Conservation (phyloP, 1,140 invertebrate species). For the Heliconius himera region DNA sequence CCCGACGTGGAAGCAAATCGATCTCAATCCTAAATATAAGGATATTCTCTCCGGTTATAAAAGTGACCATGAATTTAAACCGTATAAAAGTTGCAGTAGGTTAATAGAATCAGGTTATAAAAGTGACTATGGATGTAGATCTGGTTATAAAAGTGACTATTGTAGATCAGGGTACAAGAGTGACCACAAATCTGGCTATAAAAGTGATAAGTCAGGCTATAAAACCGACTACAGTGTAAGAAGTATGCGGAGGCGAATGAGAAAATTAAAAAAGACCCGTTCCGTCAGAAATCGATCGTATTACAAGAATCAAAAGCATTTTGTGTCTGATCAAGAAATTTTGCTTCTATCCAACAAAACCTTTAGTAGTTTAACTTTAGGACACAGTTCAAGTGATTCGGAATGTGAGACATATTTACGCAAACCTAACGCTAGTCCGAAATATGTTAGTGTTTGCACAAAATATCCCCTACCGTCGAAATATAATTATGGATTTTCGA, state of each 20-base stretch:
- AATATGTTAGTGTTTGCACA: constrained; percentile 72
- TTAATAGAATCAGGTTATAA: constrained; percentile 83
- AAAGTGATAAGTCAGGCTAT: constrained; percentile 83
- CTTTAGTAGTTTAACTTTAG: constrained; percentile 75
- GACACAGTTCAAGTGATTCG: constrained; percentile 78
- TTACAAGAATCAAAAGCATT: constrained; percentile 81
- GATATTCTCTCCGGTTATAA: constrained; percentile 82
- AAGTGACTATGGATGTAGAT: constrained; percentile 82
- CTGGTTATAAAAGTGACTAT: constrained; percentile 80
- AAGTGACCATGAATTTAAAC: constrained; percentile 82
- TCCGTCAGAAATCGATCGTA: constrained; percentile 79
- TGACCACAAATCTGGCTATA: constrained; percentile 83
- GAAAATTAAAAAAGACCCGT: constrained; percentile 80
- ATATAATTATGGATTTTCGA: constrained; percentile 68
- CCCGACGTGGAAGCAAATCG: constrained; percentile 84
- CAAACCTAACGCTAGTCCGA: constrained; percentile 69
- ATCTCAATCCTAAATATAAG: constrained; percentile 83
- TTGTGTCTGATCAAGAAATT: constrained; percentile 81
- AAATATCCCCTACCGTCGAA: constrained; percentile 71
- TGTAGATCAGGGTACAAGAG: constrained; percentile 83
- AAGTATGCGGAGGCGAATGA: constrained; percentile 78
- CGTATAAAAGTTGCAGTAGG: constrained; percentile 82
- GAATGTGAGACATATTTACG: constrained; percentile 74
- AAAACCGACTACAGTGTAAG: constrained; percentile 83
- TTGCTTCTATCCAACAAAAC: constrained; percentile 77